These are phyloP conservation scores for Diphyllodes magnificus DNA, from an alignment of 2,113 vertebrate genomes.

Conservation along the genomic window DNA sequence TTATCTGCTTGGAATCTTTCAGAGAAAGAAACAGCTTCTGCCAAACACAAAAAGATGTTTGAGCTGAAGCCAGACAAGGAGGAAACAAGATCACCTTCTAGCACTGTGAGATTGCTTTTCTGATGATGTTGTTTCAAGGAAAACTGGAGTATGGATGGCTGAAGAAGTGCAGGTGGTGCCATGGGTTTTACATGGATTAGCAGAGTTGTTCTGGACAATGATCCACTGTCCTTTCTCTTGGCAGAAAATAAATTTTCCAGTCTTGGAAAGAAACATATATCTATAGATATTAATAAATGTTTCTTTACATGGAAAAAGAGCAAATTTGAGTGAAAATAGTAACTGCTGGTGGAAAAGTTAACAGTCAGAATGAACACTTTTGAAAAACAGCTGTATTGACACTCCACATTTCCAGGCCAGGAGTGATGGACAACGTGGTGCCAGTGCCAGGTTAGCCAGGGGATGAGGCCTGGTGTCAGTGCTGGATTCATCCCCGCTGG, in stretches of 20 bases:
- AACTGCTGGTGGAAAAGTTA: not conserved
- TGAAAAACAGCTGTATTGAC: not conserved
- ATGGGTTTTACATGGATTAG: slow-evolving; percentile 32
- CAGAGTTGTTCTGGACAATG: slow-evolving; percentile 53
- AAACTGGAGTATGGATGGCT: slow-evolving; percentile 34
- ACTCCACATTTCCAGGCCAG: not conserved
- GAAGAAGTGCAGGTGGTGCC: slow-evolving; percentile 60
- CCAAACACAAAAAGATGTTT: slow-evolving; percentile 68
- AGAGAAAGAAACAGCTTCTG: slow-evolving; percentile 66
- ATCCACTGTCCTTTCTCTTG: slow-evolving; percentile 62
- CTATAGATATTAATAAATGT: not conserved
- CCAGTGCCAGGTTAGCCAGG: not conserved
- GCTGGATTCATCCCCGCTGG: not conserved
- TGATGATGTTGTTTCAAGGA: slow-evolving; percentile 60
- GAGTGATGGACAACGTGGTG: not conserved
- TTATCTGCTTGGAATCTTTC: slow-evolving; percentile 75
- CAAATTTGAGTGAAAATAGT: not conserved
- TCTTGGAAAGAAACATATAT: slow-evolving; percentile 15
- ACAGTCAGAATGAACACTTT: not conserved
- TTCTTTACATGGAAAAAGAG: slow-evolving; percentile 40
- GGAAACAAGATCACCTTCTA: slow-evolving; percentile 69
- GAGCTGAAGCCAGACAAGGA: slow-evolving; percentile 68
- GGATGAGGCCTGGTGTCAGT: not conserved
- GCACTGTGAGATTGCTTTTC: slow-evolving; percentile 17
- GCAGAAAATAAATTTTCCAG: slow-evolving; percentile 45